Evolutionary conservation across 2,113 vertebrate species (phyloP).

Genomic region (Forbesichthys papilliferus): DNA sequence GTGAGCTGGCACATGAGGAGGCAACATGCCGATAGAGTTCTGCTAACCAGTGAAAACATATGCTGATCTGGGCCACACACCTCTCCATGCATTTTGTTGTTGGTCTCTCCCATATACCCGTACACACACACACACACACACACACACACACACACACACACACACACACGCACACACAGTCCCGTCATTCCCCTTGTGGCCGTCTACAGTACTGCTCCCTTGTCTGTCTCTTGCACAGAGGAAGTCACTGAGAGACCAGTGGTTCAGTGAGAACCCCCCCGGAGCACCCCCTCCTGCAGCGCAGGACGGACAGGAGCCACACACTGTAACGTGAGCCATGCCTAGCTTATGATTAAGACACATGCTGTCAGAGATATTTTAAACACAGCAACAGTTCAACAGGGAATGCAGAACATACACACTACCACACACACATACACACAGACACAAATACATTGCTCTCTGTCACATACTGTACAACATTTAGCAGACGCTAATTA

Average conservation of each 20-base stretch:
- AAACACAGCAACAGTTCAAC: too few relatives aligned
- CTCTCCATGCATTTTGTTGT: background rate
- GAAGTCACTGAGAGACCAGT: constrained; percentile 74
- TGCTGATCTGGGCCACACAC: background rate
- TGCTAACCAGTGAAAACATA: constrained; percentile 6
- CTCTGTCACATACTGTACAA: background rate
- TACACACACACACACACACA: background rate
- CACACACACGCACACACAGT: background rate
- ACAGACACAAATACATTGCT: background rate
- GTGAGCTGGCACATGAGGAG: background rate
- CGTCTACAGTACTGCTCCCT: background rate
- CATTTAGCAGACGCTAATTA: background rate
- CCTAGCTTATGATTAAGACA: background rate
- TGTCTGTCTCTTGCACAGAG: constrained; percentile 54
- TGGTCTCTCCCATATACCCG: background rate
- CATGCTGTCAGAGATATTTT: too few relatives aligned
- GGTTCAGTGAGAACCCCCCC: constrained; percentile 72
- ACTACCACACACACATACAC: background rate
- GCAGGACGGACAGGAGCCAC: constrained; percentile 59
- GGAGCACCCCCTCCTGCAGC: constrained; percentile 30
- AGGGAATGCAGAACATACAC: too few relatives aligned
- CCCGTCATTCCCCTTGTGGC: background rate
- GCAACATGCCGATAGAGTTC: background rate
- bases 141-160: background rate
- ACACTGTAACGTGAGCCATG: constrained; percentile 62